phyloP scores from a whole-genome alignment of 2,888 invertebrate species.

The Phoenoteleia sp. region DNA sequence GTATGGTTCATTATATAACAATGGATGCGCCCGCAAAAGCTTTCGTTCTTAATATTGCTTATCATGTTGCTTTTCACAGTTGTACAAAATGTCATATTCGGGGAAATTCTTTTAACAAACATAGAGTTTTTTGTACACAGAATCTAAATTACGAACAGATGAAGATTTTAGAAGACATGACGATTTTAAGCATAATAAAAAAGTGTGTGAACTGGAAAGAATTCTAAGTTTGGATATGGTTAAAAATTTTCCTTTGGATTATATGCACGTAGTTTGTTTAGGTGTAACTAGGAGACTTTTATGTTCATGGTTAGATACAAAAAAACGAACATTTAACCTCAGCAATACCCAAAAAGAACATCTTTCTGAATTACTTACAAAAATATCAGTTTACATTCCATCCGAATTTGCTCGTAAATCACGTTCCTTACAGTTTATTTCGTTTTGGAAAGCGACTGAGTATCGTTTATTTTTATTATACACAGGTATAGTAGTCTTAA shows the following conservation, averaged over 20 bases:
- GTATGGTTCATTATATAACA: constrained; percentile 57
- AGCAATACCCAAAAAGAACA: neutral
- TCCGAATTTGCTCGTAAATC: constrained; percentile 29
- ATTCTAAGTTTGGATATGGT: constrained; percentile 73
- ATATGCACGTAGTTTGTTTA: constrained; percentile 20
- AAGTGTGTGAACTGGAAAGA: constrained; percentile 59
- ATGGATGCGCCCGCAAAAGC: constrained; percentile 74
- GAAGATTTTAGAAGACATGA: constrained; percentile 24
- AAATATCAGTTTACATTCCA: neutral
- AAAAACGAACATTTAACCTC: neutral
- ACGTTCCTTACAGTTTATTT: constrained; percentile 9
- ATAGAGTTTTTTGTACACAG: constrained; percentile 63
- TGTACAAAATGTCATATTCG: constrained; percentile 72
- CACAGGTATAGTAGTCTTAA: constrained; percentile 6
- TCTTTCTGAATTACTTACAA: neutral
- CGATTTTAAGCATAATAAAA: constrained; percentile 70
- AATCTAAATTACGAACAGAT: constrained; percentile 23
- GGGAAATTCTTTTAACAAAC: constrained; percentile 53
- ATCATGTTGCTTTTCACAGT: constrained; percentile 71
- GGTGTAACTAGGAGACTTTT: constrained; percentile 12
- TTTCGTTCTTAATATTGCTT: constrained; percentile 66
- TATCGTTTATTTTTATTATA: constrained; percentile 20
- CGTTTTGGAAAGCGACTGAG: constrained; percentile 49
- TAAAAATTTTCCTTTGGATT: constrained; percentile 67
- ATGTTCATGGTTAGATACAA: constrained; percentile 14